These are phyloP conservation scores for Rhinolophus sinicus DNA, from an alignment of 2,113 vertebrate genomes.

Conservation along the genomic window DNA sequence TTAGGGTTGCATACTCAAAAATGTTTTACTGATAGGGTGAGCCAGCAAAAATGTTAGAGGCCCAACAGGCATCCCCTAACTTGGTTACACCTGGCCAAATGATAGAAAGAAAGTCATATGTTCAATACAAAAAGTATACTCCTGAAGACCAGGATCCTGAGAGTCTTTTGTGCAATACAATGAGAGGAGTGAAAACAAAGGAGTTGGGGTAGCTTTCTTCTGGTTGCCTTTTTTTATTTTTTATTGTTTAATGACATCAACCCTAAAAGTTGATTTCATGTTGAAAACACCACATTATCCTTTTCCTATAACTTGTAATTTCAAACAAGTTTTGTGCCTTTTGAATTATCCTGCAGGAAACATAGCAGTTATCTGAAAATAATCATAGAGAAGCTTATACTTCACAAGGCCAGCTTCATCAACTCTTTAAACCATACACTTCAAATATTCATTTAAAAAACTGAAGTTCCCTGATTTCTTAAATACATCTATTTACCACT, in stretches of 20 bases:
- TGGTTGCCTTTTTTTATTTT: not conserved
- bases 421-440: not conserved
- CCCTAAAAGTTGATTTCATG: not conserved
- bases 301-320: not conserved
- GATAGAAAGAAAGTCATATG: not conserved
- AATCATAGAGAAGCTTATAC: not conserved
- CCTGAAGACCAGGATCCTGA: not conserved
- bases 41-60: not conserved
- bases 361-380: not conserved
- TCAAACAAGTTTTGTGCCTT: not conserved
- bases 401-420: not conserved
- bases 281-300: not conserved
- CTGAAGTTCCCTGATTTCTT: not conserved
- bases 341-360: not conserved
- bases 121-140: not conserved
- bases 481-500: not conserved
- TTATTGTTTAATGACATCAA: not conserved
- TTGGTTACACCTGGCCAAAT: not conserved
- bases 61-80: not conserved
- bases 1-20: not conserved
- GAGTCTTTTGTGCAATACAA: not conserved
- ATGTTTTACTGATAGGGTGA: not conserved
- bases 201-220: not conserved
- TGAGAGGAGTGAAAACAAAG: not conserved
- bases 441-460: conserved; percentile 19